Percentiles rank a stretch among this genome's conserved stretches.
Conservation (phyloP, 2,888 invertebrate genomes). For the Hirtodrosophila cameraria region DNA sequence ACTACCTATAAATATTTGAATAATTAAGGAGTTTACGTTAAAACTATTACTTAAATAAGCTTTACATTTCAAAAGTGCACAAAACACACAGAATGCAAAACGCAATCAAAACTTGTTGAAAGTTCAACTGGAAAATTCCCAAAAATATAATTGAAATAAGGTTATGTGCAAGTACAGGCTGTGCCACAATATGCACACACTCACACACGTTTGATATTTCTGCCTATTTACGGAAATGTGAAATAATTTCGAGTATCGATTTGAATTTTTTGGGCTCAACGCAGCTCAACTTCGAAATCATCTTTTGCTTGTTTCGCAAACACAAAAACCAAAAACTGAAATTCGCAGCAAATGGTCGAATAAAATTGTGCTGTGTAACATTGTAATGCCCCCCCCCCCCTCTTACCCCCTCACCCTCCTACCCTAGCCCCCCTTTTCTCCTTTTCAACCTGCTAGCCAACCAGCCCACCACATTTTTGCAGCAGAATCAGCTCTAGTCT, state of each 20-base stretch:
- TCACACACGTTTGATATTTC: conserved; percentile 18
- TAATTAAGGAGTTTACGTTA: too few relatives aligned
- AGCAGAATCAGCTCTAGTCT: too few relatives aligned
- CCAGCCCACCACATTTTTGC: too few relatives aligned
- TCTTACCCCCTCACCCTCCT: background rate
- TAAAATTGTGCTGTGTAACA: conserved; percentile 15
- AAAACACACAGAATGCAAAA: background rate
- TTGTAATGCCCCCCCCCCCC: background rate
- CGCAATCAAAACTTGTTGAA: conserved; percentile 4
- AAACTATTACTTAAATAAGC: too few relatives aligned
- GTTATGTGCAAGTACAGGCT: conserved; percentile 6
- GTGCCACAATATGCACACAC: background rate
- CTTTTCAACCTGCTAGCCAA: too few relatives aligned
- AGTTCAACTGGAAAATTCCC: conserved; percentile 24
- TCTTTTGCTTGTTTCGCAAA: conserved; percentile 9
- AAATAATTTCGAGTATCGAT: conserved; percentile 56
- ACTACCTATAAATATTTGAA: too few relatives aligned
- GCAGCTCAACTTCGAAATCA: conserved; percentile 38
- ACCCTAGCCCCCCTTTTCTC: too few relatives aligned
- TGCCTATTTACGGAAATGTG: conserved; percentile 37
- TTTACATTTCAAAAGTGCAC: too few relatives aligned
- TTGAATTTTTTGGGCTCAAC: conserved; percentile 43
- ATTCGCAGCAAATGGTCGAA: conserved; percentile 42
- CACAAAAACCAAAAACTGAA: conserved; percentile 14
- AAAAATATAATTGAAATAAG: conserved; percentile 21